phyloP scores from a whole-genome alignment of 2,888 invertebrate species.

The Didymodactylos carnosus region DNA sequence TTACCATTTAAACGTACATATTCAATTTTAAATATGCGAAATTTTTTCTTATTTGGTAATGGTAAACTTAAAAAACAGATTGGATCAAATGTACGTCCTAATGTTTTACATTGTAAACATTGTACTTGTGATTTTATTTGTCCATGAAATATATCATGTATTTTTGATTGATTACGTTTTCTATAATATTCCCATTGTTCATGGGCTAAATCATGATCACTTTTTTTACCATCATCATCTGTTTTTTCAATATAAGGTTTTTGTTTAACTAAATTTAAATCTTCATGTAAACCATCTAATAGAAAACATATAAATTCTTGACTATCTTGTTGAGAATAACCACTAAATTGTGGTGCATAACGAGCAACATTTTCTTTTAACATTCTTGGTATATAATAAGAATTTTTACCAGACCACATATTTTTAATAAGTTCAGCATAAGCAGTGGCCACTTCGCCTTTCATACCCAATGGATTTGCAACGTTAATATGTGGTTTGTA shows the following conservation, averaged over 20 bases:
- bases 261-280: constrained; percentile 35
- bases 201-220: constrained; percentile 28
- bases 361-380: constrained; percentile 29
- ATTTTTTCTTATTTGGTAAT: constrained; percentile 36
- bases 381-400: constrained; percentile 36
- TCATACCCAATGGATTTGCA: constrained; percentile 41
- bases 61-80: constrained; percentile 43
- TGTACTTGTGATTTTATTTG: constrained; percentile 42
- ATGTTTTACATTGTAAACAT: constrained; percentile 41
- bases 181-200: constrained; percentile 41
- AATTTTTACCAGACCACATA: constrained; percentile 20
- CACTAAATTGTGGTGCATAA: constrained; percentile 17
- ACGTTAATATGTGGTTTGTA: constrained; percentile 40
- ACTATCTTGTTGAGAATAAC: constrained; percentile 17
- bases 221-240: constrained; percentile 27
- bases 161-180: constrained; percentile 41
- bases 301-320: constrained; percentile 17
- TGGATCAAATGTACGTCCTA: constrained; percentile 44
- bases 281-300: constrained; percentile 17
- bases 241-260: constrained; percentile 41
- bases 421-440: constrained; percentile 16
- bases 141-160: constrained; percentile 42
- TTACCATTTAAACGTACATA: not conserved
- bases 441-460: constrained; percentile 15
- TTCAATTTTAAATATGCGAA: constrained; percentile 20